Evolutionary conservation across 2,888 invertebrate species (phyloP).

Genomic region (Idaea straminata): DNA sequence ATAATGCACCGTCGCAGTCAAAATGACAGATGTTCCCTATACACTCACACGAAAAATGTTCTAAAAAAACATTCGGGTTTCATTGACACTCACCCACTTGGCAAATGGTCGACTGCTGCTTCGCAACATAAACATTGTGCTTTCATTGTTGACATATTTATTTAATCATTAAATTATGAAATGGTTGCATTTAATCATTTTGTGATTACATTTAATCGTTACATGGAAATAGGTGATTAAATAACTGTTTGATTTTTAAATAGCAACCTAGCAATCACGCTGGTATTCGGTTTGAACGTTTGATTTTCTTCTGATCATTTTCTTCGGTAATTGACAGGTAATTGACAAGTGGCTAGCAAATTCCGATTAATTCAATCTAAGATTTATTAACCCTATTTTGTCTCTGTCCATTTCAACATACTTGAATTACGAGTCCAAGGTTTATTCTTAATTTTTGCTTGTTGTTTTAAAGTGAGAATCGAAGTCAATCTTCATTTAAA

Average conservation of each 20-base stretch:
- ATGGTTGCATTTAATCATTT: neutral
- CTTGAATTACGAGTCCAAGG: neutral
- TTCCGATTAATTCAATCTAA: too few species aligned
- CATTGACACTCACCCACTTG: constrained; percentile 75
- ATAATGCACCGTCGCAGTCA: constrained; percentile 1
- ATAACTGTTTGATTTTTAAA: neutral
- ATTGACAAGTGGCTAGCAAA: too few species aligned
- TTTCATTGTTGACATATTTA: constrained; percentile 27
- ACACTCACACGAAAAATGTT: constrained; percentile 19
- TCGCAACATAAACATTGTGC: constrained; percentile 9
- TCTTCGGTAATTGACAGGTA: too few species aligned
- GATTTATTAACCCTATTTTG: neutral
- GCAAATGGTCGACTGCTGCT: constrained; percentile 41
- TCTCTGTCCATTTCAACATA: too few species aligned
- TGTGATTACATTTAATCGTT: neutral
- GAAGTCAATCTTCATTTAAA: neutral
- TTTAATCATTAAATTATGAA: constrained; percentile 19
- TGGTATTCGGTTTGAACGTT: too few species aligned
- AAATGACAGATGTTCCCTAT: constrained; percentile 14
- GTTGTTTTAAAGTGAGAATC: neutral
- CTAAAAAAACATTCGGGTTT: constrained; percentile 41
- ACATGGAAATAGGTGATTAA: neutral
- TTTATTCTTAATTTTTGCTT: neutral
- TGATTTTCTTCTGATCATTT: too few species aligned
- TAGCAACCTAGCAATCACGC: neutral